Conservation (phyloP, 2,888 invertebrate species). For the Dynastes tityus region DNA sequence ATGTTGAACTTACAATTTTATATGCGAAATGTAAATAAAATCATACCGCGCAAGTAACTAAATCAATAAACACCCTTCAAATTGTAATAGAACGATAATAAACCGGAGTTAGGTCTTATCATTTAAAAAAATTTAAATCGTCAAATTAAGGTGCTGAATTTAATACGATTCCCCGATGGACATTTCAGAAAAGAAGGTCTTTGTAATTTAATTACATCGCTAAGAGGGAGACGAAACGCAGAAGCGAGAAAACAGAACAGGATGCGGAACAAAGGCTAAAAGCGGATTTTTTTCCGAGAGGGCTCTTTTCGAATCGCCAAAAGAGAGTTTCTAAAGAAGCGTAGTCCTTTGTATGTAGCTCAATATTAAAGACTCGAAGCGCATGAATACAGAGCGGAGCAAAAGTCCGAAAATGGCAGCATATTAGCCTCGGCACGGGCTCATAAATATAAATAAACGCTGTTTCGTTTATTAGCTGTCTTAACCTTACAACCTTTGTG, state of each 20-base stretch:
- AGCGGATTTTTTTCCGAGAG: constrained; percentile 11
- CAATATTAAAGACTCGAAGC: constrained; percentile 7
- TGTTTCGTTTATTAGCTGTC: not conserved
- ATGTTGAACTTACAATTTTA: no score
- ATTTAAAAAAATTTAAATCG: constrained; percentile 5
- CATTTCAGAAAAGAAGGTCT: constrained; percentile 9
- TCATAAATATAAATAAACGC: constrained; percentile 15
- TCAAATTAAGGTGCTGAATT: not conserved
- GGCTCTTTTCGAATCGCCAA: not conserved
- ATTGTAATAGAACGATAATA: not conserved
- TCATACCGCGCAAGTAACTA: no score
- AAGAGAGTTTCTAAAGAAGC: not conserved
- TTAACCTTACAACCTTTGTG: not conserved
- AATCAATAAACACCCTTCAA: no score
- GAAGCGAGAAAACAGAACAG: constrained; percentile 6
- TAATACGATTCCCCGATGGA: constrained; percentile 6
- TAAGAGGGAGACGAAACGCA: not conserved
- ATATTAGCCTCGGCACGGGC: not conserved
- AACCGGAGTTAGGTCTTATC: not conserved
- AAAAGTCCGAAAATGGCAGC: not conserved
- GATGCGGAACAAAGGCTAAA: constrained; percentile 5
- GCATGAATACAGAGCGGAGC: not conserved
- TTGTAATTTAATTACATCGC: constrained; percentile 26
- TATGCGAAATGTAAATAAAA: no score
- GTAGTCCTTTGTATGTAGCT: constrained; percentile 1